Conservation (phyloP, 2,797 vertebrate genomes). For the Capromys pilorides region DNA sequence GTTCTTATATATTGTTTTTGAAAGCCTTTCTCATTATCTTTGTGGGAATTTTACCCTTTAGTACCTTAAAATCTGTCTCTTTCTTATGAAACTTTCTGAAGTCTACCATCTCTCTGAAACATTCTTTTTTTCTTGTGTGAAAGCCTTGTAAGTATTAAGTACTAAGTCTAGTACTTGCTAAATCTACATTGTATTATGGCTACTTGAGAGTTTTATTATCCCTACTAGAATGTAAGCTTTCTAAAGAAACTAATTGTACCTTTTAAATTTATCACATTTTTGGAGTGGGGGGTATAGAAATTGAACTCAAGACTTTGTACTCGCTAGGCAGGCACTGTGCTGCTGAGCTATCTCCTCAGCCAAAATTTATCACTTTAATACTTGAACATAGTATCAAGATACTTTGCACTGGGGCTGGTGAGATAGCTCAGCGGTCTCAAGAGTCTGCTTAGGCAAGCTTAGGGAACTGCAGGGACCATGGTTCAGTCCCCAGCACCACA, state of each 20-base stretch:
- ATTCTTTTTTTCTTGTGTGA: neutral
- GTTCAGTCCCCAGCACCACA: too few species aligned
- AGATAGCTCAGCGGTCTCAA: too few species aligned
- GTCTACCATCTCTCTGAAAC: neutral
- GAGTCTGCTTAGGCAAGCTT: too few species aligned
- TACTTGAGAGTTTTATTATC: neutral
- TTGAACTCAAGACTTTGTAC: too few species aligned
- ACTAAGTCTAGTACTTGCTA: neutral
- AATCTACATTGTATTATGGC: neutral
- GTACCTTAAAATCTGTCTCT: neutral
- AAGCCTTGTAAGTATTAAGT: neutral
- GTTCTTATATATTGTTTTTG: constrained; percentile 8
- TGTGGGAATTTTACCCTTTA: constrained; percentile 43
- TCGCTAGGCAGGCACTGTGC: too few species aligned
- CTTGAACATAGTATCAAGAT: neutral
- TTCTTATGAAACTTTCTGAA: neutral
- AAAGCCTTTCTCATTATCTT: neutral
- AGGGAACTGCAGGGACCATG: too few species aligned
- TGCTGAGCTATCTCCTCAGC: too few species aligned
- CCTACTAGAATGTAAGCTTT: neutral
- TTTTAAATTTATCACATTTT: neutral
- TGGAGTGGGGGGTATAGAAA: too few species aligned
- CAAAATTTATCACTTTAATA: neutral
- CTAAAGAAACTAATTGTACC: neutral
- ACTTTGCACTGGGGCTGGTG: neutral